Conservation (phyloP, 2,888 invertebrate genomes). For the Stegana nigrithorax region DNA sequence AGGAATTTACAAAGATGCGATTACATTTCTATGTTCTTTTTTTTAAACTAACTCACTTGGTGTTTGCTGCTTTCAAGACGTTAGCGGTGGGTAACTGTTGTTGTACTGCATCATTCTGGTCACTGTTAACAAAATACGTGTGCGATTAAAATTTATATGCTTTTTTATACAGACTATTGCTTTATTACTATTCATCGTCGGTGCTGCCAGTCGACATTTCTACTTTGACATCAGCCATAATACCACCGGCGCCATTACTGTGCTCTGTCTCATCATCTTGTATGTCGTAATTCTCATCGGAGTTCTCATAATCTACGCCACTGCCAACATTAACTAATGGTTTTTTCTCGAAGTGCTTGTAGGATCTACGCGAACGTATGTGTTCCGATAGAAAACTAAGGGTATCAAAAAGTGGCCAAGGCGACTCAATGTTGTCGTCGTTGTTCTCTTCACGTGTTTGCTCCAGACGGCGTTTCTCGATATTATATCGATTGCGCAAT, state of each 20-base stretch:
- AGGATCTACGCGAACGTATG: conserved; percentile 66
- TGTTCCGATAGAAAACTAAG: conserved; percentile 67
- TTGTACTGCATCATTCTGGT: conserved; percentile 38
- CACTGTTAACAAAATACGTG: conserved; percentile 7
- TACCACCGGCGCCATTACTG: background rate
- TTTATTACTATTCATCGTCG: conserved; percentile 2
- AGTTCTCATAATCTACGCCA: conserved; percentile 43
- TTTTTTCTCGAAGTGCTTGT: conserved; percentile 56
- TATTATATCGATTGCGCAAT: conserved; percentile 68
- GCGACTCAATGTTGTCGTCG: conserved; percentile 51
- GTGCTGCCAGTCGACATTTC: conserved; percentile 25
- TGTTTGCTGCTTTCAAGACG: conserved; percentile 30
- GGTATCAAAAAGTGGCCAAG: conserved; percentile 67
- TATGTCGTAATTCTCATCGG: conserved; percentile 27
- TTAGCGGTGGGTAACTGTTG: conserved; percentile 42
- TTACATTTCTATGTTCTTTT: background rate
- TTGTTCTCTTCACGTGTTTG: conserved; percentile 54
- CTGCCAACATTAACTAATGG: conserved; percentile 22
- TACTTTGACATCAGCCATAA: conserved; percentile 43
- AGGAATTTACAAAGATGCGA: conserved; percentile 5
- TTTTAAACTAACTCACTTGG: conserved; percentile 34
- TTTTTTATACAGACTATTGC: background rate
- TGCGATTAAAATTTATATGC: background rate
- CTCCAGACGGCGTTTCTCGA: conserved; percentile 68
- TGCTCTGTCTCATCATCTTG: background rate